phyloP scores from a whole-genome alignment of 2,888 invertebrate genomes.

The Nysson spinosus region DNA sequence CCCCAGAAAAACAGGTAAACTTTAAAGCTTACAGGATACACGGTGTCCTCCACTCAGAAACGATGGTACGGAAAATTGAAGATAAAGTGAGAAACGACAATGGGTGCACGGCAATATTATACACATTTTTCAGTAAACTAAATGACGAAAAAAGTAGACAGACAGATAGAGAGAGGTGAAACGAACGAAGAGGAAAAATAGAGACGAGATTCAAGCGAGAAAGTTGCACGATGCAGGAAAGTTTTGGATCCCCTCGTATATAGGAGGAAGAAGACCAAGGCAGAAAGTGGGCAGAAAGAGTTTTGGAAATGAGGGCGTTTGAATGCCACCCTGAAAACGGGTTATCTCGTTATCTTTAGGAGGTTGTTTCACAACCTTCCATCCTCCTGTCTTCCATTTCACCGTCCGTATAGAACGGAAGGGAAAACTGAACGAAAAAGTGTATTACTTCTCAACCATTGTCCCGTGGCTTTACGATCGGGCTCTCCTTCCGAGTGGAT shows the following conservation, averaged over 20 bases:
- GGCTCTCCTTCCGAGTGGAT: conserved; percentile 26
- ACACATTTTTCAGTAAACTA: conserved; percentile 9
- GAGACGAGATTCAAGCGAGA: conserved; percentile 6
- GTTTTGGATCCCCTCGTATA: conserved; percentile 21
- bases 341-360: conserved; percentile 70
- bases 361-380: conserved; percentile 54
- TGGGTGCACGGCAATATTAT: conserved; percentile 13
- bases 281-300: conserved; percentile 18
- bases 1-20: not conserved
- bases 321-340: conserved; percentile 66
- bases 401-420: not conserved
- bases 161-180: not conserved
- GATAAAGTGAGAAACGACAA: conserved; percentile 37
- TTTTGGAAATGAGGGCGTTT: conserved; percentile 71
- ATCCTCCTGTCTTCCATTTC: conserved; percentile 3
- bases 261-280: not conserved
- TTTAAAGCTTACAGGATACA: not conserved
- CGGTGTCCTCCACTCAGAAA: conserved; percentile 7
- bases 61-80: conserved; percentile 32
- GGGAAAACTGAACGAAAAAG: conserved; percentile 42
- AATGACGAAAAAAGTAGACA: not conserved
- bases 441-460: conserved; percentile 63
- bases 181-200: conserved; percentile 2
- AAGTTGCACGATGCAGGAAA: conserved; percentile 22
- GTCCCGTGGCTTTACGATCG: conserved; percentile 40